A percentile compares a stretch with the other conserved stretches of the same genome.
These are phyloP conservation scores for Drosophila tristis DNA, from an alignment of 1,140 invertebrate genomes.

Conservation along the genomic window DNA sequence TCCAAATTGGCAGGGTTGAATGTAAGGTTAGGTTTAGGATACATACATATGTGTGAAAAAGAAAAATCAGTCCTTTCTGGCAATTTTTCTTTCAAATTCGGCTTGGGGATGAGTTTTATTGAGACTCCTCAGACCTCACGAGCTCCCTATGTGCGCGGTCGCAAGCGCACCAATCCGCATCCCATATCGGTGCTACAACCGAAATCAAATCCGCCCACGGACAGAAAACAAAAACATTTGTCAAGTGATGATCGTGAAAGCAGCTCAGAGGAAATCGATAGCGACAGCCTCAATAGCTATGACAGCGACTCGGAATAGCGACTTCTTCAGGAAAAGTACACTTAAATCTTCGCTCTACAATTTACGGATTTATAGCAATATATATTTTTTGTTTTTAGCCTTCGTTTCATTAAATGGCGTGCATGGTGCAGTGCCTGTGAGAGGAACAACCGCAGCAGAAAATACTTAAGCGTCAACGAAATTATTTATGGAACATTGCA, in stretches of 20 bases:
- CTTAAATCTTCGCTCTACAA: not conserved
- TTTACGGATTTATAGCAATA: no score
- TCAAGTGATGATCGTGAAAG: not conserved
- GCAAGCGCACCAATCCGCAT: slow-evolving; percentile 30
- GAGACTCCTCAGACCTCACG: slow-evolving; percentile 34
- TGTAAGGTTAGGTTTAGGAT: no score
- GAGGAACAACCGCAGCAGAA: slow-evolving; percentile 58
- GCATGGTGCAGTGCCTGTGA: slow-evolving; percentile 48
- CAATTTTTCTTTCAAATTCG: not conserved
- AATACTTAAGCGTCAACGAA: slow-evolving; percentile 51
- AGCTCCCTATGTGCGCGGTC: slow-evolving; percentile 14
- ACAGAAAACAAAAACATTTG: not conserved
- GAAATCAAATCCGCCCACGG: not conserved
- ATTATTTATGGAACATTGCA: slow-evolving; percentile 48
- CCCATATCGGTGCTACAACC: slow-evolving; percentile 9
- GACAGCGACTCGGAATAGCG: not conserved
- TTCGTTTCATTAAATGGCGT: slow-evolving; percentile 51
- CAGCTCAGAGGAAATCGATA: not conserved
- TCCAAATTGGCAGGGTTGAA: not conserved
- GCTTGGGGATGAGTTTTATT: not conserved
- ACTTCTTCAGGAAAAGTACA: no score
- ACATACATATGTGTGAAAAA: no score
- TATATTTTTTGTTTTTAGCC: slow-evolving; percentile 8
- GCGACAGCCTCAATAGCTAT: no score
- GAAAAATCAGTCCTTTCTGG: no score